A percentile compares a stretch with the other conserved stretches of the same genome.
phyloP scores from a whole-genome alignment of 1,140 invertebrate genomes.

The Nasonia longicornis region DNA sequence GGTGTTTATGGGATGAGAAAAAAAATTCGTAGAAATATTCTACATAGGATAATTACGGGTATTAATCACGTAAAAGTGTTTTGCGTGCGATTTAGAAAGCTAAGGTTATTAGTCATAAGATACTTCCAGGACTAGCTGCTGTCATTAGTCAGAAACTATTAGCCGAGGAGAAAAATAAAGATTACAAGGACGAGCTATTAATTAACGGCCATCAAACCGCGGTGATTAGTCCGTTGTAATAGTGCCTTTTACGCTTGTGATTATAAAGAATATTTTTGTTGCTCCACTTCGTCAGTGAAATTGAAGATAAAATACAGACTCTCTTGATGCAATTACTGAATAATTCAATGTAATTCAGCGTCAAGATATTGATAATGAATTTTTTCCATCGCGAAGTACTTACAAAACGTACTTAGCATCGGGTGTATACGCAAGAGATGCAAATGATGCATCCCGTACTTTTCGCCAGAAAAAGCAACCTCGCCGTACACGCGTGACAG shows the following conservation, averaged over 20 bases:
- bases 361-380: too few species aligned
- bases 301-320: too few species aligned
- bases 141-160: slow-evolving; percentile 15
- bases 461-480: too few species aligned
- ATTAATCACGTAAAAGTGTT: slow-evolving; percentile 13
- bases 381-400: too few species aligned
- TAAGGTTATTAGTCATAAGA: slow-evolving; percentile 9
- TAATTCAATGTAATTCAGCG: too few species aligned
- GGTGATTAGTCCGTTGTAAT: background rate
- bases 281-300: background rate
- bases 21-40: background rate
- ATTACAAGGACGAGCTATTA: background rate
- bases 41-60: background rate
- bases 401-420: background rate
- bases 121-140: background rate
- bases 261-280: background rate
- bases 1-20: background rate
- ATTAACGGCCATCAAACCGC: background rate
- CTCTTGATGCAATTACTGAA: too few species aligned
- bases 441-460: background rate
- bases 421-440: background rate
- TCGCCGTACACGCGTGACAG: background rate
- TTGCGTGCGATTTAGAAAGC: slow-evolving; percentile 12
- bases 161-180: background rate
- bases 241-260: background rate